phyloP scores from a whole-genome alignment of 2,888 invertebrate genomes.

The Microctonus brassicae region DNA sequence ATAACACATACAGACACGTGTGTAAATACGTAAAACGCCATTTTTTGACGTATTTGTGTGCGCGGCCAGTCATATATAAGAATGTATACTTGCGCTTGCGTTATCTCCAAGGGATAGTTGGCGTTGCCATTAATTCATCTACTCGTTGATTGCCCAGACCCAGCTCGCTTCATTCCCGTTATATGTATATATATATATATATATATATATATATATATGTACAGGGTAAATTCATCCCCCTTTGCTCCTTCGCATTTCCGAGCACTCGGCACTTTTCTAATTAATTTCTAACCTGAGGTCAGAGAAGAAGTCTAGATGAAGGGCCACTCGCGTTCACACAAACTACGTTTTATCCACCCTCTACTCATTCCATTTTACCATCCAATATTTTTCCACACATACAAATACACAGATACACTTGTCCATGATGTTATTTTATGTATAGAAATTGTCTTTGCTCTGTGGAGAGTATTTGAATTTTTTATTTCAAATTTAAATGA shows the following conservation, averaged over 20 bases:
- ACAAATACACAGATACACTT: neutral
- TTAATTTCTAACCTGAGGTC: conserved; percentile 65
- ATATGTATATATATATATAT: neutral
- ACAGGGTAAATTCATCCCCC: conserved; percentile 22
- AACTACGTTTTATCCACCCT: conserved; percentile 1
- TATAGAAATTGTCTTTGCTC: neutral
- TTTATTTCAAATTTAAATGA: too few relatives aligned
- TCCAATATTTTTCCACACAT: too few relatives aligned
- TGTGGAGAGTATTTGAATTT: conserved; percentile 24
- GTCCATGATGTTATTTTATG: too few relatives aligned
- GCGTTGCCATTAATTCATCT: conserved; percentile 66
- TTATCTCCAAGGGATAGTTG: conserved; percentile 58
- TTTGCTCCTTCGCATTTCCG: conserved; percentile 32
- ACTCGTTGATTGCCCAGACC: conserved; percentile 62
- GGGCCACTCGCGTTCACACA: neutral
- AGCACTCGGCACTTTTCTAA: conserved; percentile 63
- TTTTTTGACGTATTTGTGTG: conserved; percentile 17
- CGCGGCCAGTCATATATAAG: conserved; percentile 34
- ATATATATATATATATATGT: neutral
- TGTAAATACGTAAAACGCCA: conserved; percentile 8
- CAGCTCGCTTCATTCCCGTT: conserved; percentile 41
- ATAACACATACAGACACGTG: neutral
- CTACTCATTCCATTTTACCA: neutral
- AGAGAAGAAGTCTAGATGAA: conserved; percentile 4
- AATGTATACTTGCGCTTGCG: conserved; percentile 32